Evolutionary conservation across 2,888 invertebrate genomes (phyloP), one percentile per base, ranked within the genome.

Genomic region (Zygogramma bicolorata): DNA sequence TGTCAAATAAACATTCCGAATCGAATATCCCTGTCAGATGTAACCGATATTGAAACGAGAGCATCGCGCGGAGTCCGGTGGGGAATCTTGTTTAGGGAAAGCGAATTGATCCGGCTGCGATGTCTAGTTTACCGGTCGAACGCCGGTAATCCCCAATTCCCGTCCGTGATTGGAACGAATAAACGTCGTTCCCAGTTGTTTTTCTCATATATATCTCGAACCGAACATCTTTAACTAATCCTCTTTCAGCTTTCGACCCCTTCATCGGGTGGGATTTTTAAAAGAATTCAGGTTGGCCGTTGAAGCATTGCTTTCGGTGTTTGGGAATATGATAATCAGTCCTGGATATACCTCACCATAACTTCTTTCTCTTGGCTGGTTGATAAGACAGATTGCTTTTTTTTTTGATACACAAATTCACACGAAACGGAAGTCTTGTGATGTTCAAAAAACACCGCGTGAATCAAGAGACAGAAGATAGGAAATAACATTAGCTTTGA

Each of bases 141-240:
- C 46, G 69, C 49, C 62, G 22, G 69, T 69, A 69, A 73, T 73
- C 73, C 69, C 46, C 62, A 77, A 76, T 75, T 78, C 77, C 76
- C 77, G 82, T 80, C 80, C 82, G 83, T 83, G 83, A 83, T 82
- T 83, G 82, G 82, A 82, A 82, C 80, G 76, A 77, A 82, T 83
- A 83, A 83, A 81, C 80, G 81, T 82, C 79, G 76, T 79, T 80
- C 79, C 76, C 79, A 75, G 74, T 79, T 70, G 72, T 73, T 75
- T 78, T 67, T 74, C 79, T 77, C 77, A 77, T 81, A 79, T n/a
- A n/a, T 79, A 79, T 82, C 78, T 60, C 67, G 53, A 62, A 67
- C 57, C 71, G 42, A 57, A 73, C 71, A 72, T 75, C 72, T 63
- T 68, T 63, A 65, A 61, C 68, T 73, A 71, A 75, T 75, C 68